Evolutionary conservation across 2,797 vertebrate genomes (phyloP).

Genomic region (Brachyalestes nurse): DNA sequence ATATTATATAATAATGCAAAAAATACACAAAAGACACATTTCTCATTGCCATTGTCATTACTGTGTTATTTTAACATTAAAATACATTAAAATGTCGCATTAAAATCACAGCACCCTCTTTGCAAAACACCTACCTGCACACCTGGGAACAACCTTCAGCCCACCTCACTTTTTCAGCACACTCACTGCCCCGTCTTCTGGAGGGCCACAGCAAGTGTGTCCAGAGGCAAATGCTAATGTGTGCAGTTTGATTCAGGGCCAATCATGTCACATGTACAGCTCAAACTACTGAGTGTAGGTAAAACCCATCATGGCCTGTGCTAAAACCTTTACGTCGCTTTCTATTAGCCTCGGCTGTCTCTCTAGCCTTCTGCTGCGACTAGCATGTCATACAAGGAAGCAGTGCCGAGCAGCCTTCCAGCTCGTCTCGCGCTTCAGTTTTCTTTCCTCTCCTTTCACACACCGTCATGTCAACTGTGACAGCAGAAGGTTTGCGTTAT

Average conservation of each 20-base stretch:
- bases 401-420: conserved; percentile 51
- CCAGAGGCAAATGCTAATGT: too few relatives aligned
- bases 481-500: conserved; percentile 37
- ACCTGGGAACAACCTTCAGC: too few relatives aligned
- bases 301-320: conserved; percentile 38
- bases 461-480: conserved; percentile 34
- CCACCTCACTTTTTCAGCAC: too few relatives aligned
- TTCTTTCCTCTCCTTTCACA: conserved; percentile 24
- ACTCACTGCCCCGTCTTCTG: too few relatives aligned
- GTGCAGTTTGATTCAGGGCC: conserved; percentile 42
- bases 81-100: too few relatives aligned
- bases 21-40: too few relatives aligned
- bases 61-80: too few relatives aligned
- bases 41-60: too few relatives aligned
- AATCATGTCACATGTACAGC: conserved; percentile 43
- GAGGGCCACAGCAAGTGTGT: too few relatives aligned
- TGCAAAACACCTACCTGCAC: too few relatives aligned
- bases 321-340: conserved; percentile 46
- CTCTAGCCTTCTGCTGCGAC: conserved; percentile 58
- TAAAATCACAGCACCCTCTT: too few relatives aligned
- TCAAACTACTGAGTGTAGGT: conserved; percentile 34
- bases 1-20: too few relatives aligned
- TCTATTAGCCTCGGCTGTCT: conserved; percentile 55
- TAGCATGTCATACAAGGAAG: conserved; percentile 52
- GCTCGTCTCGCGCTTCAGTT: conserved; percentile 49